phyloP scores from a whole-genome alignment of 1,140 invertebrate species.

The Pristionchus pacificus region DNA sequence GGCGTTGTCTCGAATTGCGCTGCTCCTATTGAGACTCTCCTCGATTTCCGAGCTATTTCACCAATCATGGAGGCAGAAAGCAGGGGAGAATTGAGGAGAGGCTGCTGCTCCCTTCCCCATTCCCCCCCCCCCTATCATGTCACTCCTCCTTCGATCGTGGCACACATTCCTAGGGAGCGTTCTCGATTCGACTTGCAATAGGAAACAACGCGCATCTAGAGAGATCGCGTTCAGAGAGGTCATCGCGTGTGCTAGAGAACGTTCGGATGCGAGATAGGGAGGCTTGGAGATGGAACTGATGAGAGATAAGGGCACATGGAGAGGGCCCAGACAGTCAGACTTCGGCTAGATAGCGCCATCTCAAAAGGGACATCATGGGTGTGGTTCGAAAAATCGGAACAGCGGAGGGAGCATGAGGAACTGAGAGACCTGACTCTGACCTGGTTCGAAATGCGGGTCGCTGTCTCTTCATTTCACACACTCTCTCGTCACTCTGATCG shows the following conservation, averaged over 20 bases:
- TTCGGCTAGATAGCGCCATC: neutral
- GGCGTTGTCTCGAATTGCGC: no score
- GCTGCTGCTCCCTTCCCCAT: no score
- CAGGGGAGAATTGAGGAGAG: neutral
- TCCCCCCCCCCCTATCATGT: no score
- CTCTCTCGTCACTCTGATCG: no score
- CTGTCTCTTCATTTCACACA: no score
- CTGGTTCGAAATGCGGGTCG: no score
- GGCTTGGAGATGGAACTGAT: neutral
- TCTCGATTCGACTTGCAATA: neutral
- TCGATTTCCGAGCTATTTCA: neutral
- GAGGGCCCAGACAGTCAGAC: neutral
- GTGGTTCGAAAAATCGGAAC: conserved; percentile 2
- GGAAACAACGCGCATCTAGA: conserved; percentile 4
- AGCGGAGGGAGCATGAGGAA: no score
- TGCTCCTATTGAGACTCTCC: no score
- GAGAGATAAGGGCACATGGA: neutral
- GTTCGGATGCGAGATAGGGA: neutral
- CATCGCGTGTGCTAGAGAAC: neutral
- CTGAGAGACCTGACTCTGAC: no score
- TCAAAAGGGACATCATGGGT: neutral
- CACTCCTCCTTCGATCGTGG: no score
- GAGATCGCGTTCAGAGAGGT: neutral
- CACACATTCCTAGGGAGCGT: conserved; percentile 1
- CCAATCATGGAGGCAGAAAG: conserved; percentile 4